Base-by-base conservation (phyloP, 2,888 invertebrate species). In the Brachyptera risi region DNA sequence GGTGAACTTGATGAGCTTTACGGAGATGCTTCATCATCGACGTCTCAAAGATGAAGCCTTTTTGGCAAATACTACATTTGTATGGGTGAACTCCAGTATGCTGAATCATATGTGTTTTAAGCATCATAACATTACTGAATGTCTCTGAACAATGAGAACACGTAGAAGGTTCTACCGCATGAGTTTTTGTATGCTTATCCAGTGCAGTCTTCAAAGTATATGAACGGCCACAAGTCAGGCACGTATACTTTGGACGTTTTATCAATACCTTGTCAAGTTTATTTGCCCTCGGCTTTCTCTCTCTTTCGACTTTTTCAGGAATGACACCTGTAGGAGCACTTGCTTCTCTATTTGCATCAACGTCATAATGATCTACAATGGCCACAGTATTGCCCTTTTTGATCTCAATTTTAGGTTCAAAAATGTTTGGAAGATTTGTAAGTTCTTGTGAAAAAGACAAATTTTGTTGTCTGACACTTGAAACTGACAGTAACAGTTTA, bases 21-120 rank as follows among this genome's bases (percentile, higher is more conserved):
- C 5, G 15, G 19, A 44, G 15, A 21, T 44, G 44, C 19, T 31
- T 31, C 5, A 31, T 31, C 31, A 31, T 7, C 31, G 11, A 11
- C 5, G 31, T 11, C 31, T 31, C 11, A 11, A 31, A 54, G 17
- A 35, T 37, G 23, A 47, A 47, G 19, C 35, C 47, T 17, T 17
- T 44, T 26, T 58, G 27, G 21, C 44, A 44, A 11, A 17, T 44
- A 13, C 24, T 56, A 1, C 62, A 58, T 1, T 57, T 23, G 13
- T 54, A 54, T 23, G 51, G 54, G 17, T 27, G 15, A 13, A 42
- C 58, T 9, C 15, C 19, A 24, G 59, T 59, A 37, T 62, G 62
- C 15, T 51, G 40, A 17, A 58, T 51, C 59, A 62, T 54, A 37
- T 62, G 62, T 17, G 58, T 56, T 5, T 35, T 47, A 5, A 59